Conservation (phyloP, 2,797 vertebrate species). For the Rachycentron canadum region DNA sequence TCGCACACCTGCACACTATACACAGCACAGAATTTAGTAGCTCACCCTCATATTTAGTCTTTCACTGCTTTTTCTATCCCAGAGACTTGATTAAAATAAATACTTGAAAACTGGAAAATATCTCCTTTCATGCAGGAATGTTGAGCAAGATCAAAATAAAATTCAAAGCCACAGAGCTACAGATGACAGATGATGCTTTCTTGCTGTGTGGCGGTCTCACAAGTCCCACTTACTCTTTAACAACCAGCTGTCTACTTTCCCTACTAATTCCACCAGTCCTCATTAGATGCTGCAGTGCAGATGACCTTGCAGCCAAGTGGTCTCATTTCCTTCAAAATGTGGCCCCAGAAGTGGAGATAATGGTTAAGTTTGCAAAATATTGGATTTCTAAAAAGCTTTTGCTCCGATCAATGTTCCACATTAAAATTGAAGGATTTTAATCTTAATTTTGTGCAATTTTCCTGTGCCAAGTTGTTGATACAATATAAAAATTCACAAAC, state of each 20-base stretch:
- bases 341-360: slow-evolving; percentile 6
- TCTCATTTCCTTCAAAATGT: slow-evolving; percentile 41
- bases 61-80: background rate
- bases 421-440: background rate
- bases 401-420: background rate
- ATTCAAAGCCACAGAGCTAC: background rate
- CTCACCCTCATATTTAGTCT: background rate
- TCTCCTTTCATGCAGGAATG: background rate
- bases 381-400: background rate
- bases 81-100: background rate
- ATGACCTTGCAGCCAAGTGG: slow-evolving; percentile 40
- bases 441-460: background rate
- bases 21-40: background rate
- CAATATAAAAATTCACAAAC: background rate
- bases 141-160: background rate
- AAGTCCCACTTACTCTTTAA: slow-evolving; percentile 27
- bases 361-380: background rate
- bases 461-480: background rate
- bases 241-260: slow-evolving; percentile 43
- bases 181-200: slow-evolving; percentile 17
- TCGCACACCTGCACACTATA: background rate
- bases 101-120: background rate
- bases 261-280: slow-evolving; percentile 29
- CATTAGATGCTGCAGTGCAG: slow-evolving; percentile 32
- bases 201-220: background rate